Conservation (phyloP, 2,888 invertebrate species). For the Fragum fragum region DNA sequence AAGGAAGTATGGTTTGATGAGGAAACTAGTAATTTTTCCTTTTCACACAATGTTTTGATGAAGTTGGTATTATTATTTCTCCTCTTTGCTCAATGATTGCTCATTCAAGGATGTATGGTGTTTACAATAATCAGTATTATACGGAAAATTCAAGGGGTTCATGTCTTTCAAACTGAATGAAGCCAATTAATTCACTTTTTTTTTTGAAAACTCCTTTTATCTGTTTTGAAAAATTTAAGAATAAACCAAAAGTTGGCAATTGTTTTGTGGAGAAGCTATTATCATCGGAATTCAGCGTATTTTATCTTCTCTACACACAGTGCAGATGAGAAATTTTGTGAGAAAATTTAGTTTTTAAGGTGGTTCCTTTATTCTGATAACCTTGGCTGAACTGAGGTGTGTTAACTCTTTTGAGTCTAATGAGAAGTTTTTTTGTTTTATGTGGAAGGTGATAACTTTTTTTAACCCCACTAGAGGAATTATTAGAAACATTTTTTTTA, state of each 20-base stretch:
- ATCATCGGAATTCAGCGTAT: slow-evolving; percentile 28
- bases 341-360: slow-evolving; percentile 46
- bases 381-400: slow-evolving; percentile 7
- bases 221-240: slow-evolving; percentile 7
- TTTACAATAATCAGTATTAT: no score
- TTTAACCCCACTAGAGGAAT: no score
- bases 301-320: slow-evolving; percentile 33
- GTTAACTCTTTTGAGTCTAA: neutral
- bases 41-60: no score
- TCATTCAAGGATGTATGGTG: no score
- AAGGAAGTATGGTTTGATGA: no score
- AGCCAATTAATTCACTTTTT: slow-evolving; percentile 12
- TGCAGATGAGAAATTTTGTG: slow-evolving; percentile 33
- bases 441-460: no score
- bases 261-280: slow-evolving; percentile 18
- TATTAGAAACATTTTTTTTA: no score
- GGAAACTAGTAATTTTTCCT: no score
- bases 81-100: no score
- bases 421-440: neutral
- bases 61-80: no score
- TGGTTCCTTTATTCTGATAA: slow-evolving; percentile 39
- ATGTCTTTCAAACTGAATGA: neutral
- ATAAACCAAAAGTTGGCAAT: slow-evolving; percentile 38
- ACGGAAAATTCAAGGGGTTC: no score
- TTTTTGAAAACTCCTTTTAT: neutral